A percentile compares a stretch with the other conserved stretches of the same genome.
phyloP scores from a whole-genome alignment of 2,113 vertebrate species.

The Tonatia bakeri region DNA sequence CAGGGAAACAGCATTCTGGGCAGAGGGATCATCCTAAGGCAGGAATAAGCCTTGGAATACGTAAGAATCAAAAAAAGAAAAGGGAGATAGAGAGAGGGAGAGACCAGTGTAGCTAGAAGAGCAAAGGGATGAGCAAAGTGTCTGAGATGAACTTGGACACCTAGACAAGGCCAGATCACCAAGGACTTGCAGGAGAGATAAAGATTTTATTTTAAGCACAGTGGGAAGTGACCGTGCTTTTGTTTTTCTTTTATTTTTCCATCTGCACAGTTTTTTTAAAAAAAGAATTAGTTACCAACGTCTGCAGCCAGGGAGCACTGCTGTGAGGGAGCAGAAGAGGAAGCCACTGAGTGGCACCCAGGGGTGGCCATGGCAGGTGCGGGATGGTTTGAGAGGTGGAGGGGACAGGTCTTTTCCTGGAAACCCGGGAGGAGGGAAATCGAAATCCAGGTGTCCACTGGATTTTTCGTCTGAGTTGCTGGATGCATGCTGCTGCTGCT shows the following conservation, averaged over 20 bases:
- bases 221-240: not conserved
- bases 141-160: not conserved
- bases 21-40: not conserved
- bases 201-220: not conserved
- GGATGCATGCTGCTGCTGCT: fast-evolving
- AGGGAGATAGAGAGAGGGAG: no score
- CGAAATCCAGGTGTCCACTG: not conserved
- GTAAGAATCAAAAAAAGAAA: not conserved
- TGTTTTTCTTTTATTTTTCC: not conserved
- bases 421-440: not conserved
- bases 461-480: not conserved
- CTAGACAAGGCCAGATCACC: not conserved
- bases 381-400: not conserved
- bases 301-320: not conserved
- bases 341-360: not conserved
- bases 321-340: not conserved
- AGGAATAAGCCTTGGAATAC: not conserved
- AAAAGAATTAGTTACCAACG: not conserved
- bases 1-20: not conserved
- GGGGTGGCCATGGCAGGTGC: not conserved
- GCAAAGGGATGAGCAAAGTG: not conserved
- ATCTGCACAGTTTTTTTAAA: no score
- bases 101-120: not conserved
- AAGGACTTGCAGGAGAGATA: not conserved
- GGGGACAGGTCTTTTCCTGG: not conserved